Conservation (phyloP, 2,113 vertebrate genomes). For the Muntiacus muntjak region DNA sequence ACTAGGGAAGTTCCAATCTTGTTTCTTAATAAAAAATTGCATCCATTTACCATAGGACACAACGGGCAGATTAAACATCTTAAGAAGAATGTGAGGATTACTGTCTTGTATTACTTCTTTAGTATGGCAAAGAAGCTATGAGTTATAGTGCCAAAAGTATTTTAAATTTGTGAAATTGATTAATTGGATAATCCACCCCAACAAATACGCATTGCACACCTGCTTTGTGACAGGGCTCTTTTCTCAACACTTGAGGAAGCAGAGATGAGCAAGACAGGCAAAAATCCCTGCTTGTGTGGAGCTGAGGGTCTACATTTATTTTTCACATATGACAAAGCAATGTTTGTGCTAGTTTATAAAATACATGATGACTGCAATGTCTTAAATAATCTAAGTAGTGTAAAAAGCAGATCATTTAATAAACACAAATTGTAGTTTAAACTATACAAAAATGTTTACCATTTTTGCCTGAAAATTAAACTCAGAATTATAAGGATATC, state of each 20-base stretch:
- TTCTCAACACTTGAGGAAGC: background rate
- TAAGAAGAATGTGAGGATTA: background rate
- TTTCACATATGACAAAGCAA: background rate
- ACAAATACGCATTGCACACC: background rate
- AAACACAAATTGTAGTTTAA: background rate
- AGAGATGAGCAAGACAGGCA: background rate
- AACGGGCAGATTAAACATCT: background rate
- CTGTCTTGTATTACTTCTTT: background rate
- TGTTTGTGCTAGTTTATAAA: background rate
- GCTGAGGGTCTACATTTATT: background rate
- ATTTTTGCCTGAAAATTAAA: background rate
- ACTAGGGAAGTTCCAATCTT: background rate
- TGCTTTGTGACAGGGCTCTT: background rate
- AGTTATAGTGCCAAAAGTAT: background rate
- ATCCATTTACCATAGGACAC: background rate
- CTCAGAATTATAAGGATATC: background rate
- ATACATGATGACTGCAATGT: background rate
- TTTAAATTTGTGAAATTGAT: background rate
- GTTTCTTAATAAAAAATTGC: conserved; percentile 21
- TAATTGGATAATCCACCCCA: background rate
- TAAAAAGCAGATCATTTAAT: background rate
- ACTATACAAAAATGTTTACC: background rate
- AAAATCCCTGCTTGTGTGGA: background rate
- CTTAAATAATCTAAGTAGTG: background rate
- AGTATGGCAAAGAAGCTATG: background rate